Conservation (phyloP, 2,113 vertebrate species). For the Serinus canaria region DNA sequence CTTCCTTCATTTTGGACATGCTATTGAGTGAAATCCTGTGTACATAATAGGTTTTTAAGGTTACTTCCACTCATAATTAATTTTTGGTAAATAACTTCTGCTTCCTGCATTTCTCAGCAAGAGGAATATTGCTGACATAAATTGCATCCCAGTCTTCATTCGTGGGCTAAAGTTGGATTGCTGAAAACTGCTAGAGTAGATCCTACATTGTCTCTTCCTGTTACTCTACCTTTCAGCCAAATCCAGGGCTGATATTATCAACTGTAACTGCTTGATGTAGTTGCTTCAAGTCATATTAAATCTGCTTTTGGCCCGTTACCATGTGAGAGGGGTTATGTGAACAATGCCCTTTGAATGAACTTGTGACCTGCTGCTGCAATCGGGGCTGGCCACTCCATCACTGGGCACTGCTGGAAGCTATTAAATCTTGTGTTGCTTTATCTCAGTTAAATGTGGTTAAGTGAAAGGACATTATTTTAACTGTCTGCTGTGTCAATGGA, state of each 20-base stretch:
- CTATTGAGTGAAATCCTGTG: background rate
- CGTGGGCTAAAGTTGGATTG: background rate
- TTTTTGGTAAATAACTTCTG: background rate
- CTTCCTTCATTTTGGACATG: background rate
- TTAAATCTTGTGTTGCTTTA: slow-evolving; percentile 30
- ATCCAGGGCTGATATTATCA: background rate
- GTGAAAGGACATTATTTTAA: slow-evolving; percentile 52
- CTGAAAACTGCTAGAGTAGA: background rate
- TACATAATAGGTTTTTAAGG: background rate
- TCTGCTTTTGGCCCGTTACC: background rate
- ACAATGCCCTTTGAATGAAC: slow-evolving; percentile 16
- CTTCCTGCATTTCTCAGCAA: background rate
- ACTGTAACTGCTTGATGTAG: background rate
- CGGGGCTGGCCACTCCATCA: background rate
- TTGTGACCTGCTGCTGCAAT: background rate
- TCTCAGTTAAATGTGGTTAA: slow-evolving; percentile 49
- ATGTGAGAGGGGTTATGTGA: background rate
- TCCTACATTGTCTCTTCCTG: background rate
- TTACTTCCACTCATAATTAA: background rate
- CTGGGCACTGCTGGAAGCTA: background rate
- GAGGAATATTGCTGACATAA: background rate
- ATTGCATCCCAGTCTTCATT: background rate
- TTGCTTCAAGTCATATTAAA: slow-evolving; percentile 4
- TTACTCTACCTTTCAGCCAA: background rate
- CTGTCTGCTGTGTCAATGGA: slow-evolving; percentile 13